A percentile compares a stretch with the other conserved stretches of the same genome.
These are phyloP conservation scores for Aphaenogaster floridana DNA, from an alignment of 1,140 invertebrate species.

Conservation along the genomic window DNA sequence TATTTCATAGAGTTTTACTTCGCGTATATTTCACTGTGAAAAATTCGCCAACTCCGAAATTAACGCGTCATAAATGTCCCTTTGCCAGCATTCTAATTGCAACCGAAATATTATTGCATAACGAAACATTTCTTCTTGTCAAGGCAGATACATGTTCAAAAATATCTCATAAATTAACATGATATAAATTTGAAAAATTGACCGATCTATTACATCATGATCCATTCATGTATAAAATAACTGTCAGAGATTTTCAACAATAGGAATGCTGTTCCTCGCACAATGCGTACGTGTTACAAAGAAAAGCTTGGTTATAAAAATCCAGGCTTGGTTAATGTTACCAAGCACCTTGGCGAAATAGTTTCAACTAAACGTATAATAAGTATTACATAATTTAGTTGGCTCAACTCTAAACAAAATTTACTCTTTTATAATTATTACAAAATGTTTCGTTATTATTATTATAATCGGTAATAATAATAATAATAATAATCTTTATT, in stretches of 20 bases:
- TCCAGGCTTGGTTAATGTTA: too few species aligned
- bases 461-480: too few species aligned
- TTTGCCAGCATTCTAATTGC: background rate
- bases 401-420: too few species aligned
- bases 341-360: too few species aligned
- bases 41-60: constrained; percentile 10
- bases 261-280: background rate
- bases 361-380: too few species aligned
- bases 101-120: background rate
- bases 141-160: too few species aligned
- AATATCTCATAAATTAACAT: background rate
- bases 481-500: too few species aligned
- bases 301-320: too few species aligned
- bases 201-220: background rate
- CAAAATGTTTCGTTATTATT: too few species aligned
- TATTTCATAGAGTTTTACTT: background rate
- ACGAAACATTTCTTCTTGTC: constrained; percentile 2
- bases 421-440: too few species aligned
- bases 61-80: background rate
- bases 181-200: background rate
- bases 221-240: background rate
- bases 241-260: background rate
- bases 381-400: too few species aligned
- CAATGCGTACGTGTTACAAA: background rate
- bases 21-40: background rate